Evolutionary conservation across 2,113 vertebrate species (phyloP).

Genomic region (Tauraco erythrolophus): DNA sequence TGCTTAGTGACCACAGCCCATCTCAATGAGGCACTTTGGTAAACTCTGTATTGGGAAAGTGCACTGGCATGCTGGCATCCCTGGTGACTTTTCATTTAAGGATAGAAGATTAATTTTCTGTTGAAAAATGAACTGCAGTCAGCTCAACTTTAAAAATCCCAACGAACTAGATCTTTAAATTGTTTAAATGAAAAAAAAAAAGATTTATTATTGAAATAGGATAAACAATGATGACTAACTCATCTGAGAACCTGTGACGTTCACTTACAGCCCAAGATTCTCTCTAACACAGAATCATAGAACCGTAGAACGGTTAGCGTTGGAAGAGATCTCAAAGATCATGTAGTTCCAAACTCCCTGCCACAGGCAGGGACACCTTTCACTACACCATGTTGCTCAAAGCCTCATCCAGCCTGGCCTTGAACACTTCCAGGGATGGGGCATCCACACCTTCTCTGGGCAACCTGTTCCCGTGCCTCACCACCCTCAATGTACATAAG

Average conservation of each 20-base stretch:
- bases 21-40: not conserved
- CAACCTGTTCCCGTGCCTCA: too few species aligned
- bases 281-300: not conserved
- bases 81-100: not conserved
- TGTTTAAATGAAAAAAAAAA: not conserved
- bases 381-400: too few species aligned
- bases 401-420: too few species aligned
- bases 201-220: constrained; percentile 34
- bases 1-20: not conserved
- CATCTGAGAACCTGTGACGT: not conserved
- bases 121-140: not conserved
- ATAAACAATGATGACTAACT: constrained; percentile 37
- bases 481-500: not conserved
- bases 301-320: too few species aligned
- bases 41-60: not conserved
- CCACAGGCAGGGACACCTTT: too few species aligned
- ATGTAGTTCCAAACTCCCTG: too few species aligned
- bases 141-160: not conserved
- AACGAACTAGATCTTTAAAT: not conserved
- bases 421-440: too few species aligned
- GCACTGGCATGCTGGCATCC: not conserved
- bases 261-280: not conserved
- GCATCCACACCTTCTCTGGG: too few species aligned
- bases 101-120: not conserved
- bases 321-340: too few species aligned